Evolutionary conservation across 2,113 vertebrate species (phyloP), one percentile per base, ranked within the genome.

Genomic region (Leuciscus idus): DNA sequence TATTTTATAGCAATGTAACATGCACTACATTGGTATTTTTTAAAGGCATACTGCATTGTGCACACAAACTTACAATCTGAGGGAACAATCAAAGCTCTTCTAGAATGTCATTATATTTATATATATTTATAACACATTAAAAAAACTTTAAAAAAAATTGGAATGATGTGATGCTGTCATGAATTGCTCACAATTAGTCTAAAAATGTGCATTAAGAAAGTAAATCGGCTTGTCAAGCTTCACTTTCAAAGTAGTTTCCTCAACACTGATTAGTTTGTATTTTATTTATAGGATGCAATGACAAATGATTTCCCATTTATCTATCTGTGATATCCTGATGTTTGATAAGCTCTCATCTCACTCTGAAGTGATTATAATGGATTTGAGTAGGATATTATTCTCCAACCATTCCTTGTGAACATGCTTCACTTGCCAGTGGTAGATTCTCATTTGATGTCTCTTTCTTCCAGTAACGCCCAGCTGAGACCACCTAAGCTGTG

Each of bases 401-500:
- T 78, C 17, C 9, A 36, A 33, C 8, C 28, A 28, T 72, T 61
- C 55, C 36, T 43, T 62, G 23, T 43, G 39, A 83, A 75, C 79
- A 83, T 36, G 33, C 84, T 50, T 83, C 84, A 88, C 84, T 77
- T 57, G 59, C 48, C 36, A 28, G 21, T 72, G 72, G 61, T 85
- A 15, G 36, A 28, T 74, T 75, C 26, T 70, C 52, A 50, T 48
- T 68, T 26, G 43, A 39, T 39, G 72, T 57, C 57, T 75, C 85
- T 43, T 30, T 52, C 55, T 75, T 46, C 33, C 61, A n/a, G 50
- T 39, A 73, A 48, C 33, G 39, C 39, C 68, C 78, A 55, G n/a
- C 93, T 92, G 92, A 92, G 92, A 93, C 89, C 92, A 91, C 89
- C 87, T 90, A 92, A 92, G 91, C 91, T 91, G 91, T 90, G 64